phyloP scores from a whole-genome alignment of 2,888 invertebrate genomes.

The Atrina japonica region DNA sequence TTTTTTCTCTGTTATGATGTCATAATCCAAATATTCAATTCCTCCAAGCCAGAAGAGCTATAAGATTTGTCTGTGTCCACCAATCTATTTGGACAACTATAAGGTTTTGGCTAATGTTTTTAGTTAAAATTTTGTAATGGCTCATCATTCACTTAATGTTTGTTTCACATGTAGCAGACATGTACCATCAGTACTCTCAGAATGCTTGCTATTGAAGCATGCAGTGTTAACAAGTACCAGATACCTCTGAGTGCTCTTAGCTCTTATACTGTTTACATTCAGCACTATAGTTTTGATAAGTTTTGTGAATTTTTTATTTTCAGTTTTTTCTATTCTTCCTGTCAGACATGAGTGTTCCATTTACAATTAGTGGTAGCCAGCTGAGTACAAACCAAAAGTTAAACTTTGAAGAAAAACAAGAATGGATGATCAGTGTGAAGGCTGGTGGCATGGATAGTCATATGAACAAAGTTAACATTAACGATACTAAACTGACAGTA shows the following conservation, averaged over 20 bases:
- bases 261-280: too few relatives aligned
- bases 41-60: too few relatives aligned
- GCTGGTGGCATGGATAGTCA: constrained; percentile 45
- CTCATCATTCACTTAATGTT: background rate
- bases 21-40: too few relatives aligned
- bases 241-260: too few relatives aligned
- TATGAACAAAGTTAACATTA: constrained; percentile 15
- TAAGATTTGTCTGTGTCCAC: too few relatives aligned
- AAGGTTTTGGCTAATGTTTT: background rate
- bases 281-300: too few relatives aligned
- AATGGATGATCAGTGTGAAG: constrained; percentile 33
- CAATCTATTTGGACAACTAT: background rate
- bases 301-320: background rate
- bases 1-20: too few relatives aligned
- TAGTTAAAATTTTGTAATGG: too few relatives aligned
- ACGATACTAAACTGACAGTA: constrained; percentile 39
- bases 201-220: too few relatives aligned
- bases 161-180: too few relatives aligned
- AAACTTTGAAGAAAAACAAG: constrained; percentile 49
- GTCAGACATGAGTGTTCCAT: constrained; percentile 3
- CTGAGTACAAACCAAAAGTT: constrained; percentile 41
- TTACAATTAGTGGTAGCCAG: constrained; percentile 33
- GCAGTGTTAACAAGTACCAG: too few relatives aligned
- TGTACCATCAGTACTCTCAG: too few relatives aligned
- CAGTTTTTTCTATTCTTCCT: constrained; percentile 29